Conservation (phyloP, 92 coral and sea anemone genomes). For the Paragorgia papillata region DNA sequence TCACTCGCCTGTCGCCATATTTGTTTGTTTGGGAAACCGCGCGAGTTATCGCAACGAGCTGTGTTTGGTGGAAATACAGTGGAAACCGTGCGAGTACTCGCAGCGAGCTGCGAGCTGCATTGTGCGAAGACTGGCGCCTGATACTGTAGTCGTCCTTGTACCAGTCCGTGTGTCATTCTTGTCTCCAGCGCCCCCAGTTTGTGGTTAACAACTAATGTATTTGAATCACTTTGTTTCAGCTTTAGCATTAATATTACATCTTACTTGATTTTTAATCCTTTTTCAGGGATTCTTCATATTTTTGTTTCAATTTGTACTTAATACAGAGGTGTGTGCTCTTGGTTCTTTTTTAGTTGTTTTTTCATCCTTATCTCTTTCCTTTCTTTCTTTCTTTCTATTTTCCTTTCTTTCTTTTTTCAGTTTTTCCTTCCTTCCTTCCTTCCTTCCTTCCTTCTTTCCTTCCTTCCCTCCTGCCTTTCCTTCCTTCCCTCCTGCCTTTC, state of each 20-base stretch:
- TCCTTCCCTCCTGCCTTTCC: no score
- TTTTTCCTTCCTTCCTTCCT: background rate
- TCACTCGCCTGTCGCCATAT: no score
- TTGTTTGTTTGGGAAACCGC: no score
- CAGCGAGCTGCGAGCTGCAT: no score
- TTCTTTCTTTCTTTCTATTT: background rate
- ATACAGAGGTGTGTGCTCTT: conserved; percentile 15
- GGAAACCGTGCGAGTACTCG: no score
- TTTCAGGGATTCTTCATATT: conserved; percentile 38
- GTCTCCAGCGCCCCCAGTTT: background rate
- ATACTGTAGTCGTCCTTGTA: no score
- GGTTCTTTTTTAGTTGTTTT: background rate
- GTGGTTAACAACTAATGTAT: background rate
- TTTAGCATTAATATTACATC: background rate
- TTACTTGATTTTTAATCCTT: background rate
- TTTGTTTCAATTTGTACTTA: conserved; percentile 42
- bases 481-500: no score
- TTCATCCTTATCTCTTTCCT: background rate
- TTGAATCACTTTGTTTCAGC: background rate
- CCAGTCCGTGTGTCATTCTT: no score
- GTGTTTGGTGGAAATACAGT: no score
- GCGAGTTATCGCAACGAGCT: no score
- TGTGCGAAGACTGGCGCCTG: no score
- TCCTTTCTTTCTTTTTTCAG: background rate
- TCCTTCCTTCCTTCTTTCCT: no score